These are phyloP conservation scores for cattle (Bos taurus) DNA, from an alignment of 2,113 vertebrate genomes.

Conservation along the genomic window DNA sequence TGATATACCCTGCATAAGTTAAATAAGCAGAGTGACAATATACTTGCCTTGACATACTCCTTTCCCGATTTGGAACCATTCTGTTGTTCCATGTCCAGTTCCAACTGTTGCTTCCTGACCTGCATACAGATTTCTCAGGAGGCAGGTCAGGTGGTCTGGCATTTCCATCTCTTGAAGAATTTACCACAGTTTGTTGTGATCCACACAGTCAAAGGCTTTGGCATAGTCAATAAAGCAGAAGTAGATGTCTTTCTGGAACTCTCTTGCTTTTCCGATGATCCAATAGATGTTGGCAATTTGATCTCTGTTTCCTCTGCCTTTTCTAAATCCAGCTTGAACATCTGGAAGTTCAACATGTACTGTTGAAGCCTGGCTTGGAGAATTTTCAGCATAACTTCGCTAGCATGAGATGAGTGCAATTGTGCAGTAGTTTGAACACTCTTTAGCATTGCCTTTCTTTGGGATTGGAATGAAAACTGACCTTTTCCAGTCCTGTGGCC, in stretches of 20 bases:
- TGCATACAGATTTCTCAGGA: not conserved
- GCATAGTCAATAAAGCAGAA: not conserved
- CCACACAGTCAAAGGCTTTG: not conserved
- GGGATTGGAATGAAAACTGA: not conserved
- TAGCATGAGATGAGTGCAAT: not conserved
- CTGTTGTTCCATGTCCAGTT: not conserved
- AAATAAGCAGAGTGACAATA: not conserved
- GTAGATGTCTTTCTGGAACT: not conserved
- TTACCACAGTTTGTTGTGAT: not conserved
- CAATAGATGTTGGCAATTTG: not conserved
- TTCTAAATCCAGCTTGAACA: not conserved
- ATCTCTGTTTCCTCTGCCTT: not conserved
- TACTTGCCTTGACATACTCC: not conserved
- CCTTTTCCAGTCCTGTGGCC: not conserved
- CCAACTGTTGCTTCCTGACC: not conserved
- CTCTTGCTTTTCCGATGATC: not conserved
- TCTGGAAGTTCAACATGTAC: not conserved
- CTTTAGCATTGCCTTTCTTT: not conserved
- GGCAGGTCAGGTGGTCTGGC: not conserved
- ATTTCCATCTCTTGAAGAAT: not conserved
- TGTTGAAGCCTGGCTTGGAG: not conserved
- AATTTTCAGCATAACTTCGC: not conserved
- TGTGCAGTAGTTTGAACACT: not conserved
- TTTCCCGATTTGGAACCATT: not conserved
- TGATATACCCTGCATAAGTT: not conserved